Evolutionary conservation across 2,797 vertebrate genomes (phyloP).

Genomic region (Anabas testudineus): DNA sequence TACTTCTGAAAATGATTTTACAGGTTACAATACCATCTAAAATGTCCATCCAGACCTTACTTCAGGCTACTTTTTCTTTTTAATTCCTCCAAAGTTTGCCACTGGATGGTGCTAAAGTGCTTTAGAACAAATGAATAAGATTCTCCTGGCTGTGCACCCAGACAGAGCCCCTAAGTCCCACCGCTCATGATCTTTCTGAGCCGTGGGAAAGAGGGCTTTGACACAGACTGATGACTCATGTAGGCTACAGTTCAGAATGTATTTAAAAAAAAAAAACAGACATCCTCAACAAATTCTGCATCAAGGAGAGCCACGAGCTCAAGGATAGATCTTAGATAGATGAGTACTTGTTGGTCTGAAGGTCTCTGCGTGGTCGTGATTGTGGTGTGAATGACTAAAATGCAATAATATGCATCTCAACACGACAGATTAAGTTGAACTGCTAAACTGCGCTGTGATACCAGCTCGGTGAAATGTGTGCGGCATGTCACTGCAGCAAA

Average conservation of each 20-base stretch:
- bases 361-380: constrained; percentile 1
- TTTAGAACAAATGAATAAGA: constrained; percentile 7
- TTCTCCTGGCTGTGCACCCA: constrained; percentile 40
- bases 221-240: constrained; percentile 75
- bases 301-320: constrained; percentile 15
- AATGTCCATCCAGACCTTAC: background rate
- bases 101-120: constrained; percentile 68
- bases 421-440: constrained; percentile 4
- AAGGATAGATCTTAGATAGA: constrained; percentile 1
- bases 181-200: constrained; percentile 72
- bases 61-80: background rate
- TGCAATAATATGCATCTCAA: constrained; percentile 6
- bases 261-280: constrained; percentile 34
- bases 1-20: background rate
- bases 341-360: constrained; percentile 11
- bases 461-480: constrained; percentile 8
- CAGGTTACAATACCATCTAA: background rate
- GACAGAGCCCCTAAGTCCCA: constrained; percentile 63
- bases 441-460: constrained; percentile 30
- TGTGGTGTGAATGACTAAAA: background rate
- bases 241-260: constrained; percentile 45
- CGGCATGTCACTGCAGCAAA: constrained; percentile 12
- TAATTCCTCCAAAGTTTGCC: constrained; percentile 18
- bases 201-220: constrained; percentile 54
- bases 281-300: constrained; percentile 30